Evolutionary conservation across 2,113 vertebrate genomes (phyloP).

Genomic region (Cinclus mexicanus): DNA sequence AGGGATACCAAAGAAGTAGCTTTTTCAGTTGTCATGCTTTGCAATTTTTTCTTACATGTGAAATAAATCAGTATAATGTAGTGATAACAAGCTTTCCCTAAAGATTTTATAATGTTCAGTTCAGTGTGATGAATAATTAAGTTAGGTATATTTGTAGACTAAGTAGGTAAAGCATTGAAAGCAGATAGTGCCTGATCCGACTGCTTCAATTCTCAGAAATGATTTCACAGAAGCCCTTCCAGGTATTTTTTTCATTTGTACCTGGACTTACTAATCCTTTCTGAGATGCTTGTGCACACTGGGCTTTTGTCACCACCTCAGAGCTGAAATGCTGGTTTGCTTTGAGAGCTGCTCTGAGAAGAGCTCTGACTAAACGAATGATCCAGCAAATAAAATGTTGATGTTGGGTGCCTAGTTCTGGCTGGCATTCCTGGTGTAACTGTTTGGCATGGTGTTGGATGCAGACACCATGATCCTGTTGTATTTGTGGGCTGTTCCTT

Average conservation of each 20-base stretch:
- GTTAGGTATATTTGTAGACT: not conserved
- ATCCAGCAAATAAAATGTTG: not conserved
- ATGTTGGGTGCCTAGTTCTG: not conserved
- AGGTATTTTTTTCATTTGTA: not conserved
- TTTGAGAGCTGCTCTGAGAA: not conserved
- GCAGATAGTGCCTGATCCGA: not conserved
- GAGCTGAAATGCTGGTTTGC: not conserved
- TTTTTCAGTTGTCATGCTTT: not conserved
- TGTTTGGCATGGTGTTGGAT: not conserved
- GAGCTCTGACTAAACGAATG: not conserved
- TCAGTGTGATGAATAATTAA: not conserved
- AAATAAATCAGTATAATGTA: not conserved
- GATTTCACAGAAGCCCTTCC: not conserved
- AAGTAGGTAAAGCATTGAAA: not conserved
- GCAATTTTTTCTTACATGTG: accelerated
- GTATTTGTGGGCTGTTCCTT: not conserved
- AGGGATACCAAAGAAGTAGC: not conserved
- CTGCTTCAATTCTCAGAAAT: not conserved
- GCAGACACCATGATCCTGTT: not conserved
- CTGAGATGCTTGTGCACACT: not conserved
- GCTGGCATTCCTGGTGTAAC: not conserved
- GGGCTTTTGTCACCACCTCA: not conserved
- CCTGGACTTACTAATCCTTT: not conserved
- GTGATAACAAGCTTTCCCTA: not conserved
- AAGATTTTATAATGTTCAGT: not conserved